Evolutionary conservation across 2,888 invertebrate genomes (phyloP), one percentile per base, ranked within the genome.

Genomic region (Caenorhabditis japonica): DNA sequence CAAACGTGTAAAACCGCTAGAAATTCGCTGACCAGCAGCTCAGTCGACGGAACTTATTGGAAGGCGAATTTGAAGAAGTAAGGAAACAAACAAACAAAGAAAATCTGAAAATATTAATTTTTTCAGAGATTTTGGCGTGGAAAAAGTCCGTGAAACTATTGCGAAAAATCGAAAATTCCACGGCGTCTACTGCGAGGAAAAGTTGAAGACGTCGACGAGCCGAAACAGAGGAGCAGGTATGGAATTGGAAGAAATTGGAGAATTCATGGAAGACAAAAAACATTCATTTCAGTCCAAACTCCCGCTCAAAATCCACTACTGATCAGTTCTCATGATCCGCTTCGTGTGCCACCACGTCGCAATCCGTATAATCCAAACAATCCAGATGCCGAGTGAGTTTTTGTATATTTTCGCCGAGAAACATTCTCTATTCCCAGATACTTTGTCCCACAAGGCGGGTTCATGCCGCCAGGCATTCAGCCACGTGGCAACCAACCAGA

Each of bases 21-120:
- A 17, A 23, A n/a, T 12, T 27, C 43, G 13, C 17, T 72, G n/a
- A 59, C 59, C 2, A 53, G 55, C 1, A 27, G 10, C n/a, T 27
- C 51, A 5, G 64, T 64, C 17, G 73, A 73, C 51, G 34, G 44
- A 2, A 46, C 60, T 5, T 73, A 46, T 36, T 73, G 73, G 73
- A 73, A 61, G 53, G 36, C 30, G 7, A 23, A 51, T 15, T 47
- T 70, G 38, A 68, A 44, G n/a, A 44, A n/a, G 33, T 30, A 38
- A 13, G 30, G 30, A 10, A 10, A 30, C 30, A 10, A 30, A 10
- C 5, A 30, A 30, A 30, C 5, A 10, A 10, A 30, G 5, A 7
- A 30, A 30, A 7, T 30, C 7, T 30, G 30, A 30, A 30, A 30
- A 10, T 30, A 10, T 7, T 30, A 5, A 30, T 30, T 30, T 30